These are phyloP conservation scores for Ceyx erithaca DNA, from an alignment of 2,797 vertebrate species.

Conservation along the genomic window DNA sequence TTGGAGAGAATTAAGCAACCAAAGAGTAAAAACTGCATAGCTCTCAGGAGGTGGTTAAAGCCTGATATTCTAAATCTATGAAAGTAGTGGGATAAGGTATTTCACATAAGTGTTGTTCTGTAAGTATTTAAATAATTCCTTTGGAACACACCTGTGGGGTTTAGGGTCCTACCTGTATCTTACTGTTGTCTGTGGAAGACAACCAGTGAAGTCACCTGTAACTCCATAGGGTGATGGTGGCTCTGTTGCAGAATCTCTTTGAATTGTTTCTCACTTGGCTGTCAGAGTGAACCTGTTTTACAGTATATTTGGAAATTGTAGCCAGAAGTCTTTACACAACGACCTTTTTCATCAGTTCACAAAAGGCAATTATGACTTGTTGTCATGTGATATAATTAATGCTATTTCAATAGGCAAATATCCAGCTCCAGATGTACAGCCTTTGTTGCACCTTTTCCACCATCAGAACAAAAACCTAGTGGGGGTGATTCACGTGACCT, in stretches of 20 bases:
- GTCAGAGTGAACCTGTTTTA: neutral
- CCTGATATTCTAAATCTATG: neutral
- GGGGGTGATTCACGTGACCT: constrained; percentile 28
- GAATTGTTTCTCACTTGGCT: neutral
- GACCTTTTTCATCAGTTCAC: neutral
- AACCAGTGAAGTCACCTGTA: neutral
- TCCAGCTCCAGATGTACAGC: constrained; percentile 52
- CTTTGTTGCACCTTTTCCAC: constrained; percentile 5
- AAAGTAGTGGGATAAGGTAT: neutral
- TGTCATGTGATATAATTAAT: neutral
- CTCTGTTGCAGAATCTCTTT: neutral
- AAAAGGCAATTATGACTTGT: neutral
- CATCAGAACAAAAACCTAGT: constrained; percentile 54
- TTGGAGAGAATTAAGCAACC: neutral
- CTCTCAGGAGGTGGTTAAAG: neutral
- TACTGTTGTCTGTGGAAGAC: neutral
- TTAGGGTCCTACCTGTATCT: neutral
- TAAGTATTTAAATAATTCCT: neutral
- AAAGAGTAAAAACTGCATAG: neutral
- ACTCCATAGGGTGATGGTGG: neutral
- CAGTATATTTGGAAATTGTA: neutral
- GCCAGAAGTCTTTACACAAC: neutral
- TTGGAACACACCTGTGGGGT: neutral
- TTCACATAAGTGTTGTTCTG: neutral
- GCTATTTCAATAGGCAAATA: constrained; percentile 62